A percentile compares a stretch with the other conserved stretches of the same genome.
phyloP scores from a whole-genome alignment of 2,888 invertebrate genomes.

The Lypha dubia region DNA sequence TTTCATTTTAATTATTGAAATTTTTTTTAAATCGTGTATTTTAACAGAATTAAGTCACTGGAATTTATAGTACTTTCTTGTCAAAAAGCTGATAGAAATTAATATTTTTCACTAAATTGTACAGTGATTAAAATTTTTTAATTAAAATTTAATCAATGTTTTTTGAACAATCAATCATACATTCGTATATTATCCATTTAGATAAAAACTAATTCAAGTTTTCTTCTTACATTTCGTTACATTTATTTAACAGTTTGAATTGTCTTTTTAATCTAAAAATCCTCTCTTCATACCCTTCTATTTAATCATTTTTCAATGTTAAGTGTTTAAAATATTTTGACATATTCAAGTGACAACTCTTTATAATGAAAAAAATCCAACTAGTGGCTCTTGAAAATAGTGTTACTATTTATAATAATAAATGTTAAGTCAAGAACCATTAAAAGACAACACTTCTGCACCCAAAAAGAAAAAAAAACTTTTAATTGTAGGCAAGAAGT shows the following conservation, averaged over 20 bases:
- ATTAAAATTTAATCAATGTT: too few relatives aligned
- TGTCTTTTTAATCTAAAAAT: conserved; percentile 31
- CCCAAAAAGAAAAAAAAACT: conserved; percentile 37
- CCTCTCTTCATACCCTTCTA: too few relatives aligned
- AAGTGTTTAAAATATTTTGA: conserved; percentile 60
- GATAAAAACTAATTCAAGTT: too few relatives aligned
- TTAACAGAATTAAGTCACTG: conserved; percentile 38
- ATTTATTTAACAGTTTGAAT: background rate
- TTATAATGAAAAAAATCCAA: conserved; percentile 57
- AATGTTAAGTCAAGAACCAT: conserved; percentile 63
- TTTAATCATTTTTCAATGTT: conserved; percentile 19
- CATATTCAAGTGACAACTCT: conserved; percentile 59
- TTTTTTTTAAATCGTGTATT: conserved; percentile 37
- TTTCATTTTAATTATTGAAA: conserved; percentile 53
- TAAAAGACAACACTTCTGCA: conserved; percentile 63
- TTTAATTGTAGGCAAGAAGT: conserved; percentile 28
- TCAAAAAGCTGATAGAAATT: conserved; percentile 12
- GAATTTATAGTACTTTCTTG: conserved; percentile 25
- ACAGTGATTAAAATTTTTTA: background rate
- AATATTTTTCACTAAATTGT: background rate
- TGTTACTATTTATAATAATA: conserved; percentile 64
- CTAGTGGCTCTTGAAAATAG: conserved; percentile 67
- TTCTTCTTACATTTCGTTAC: too few relatives aligned
- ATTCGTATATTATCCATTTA: too few relatives aligned
- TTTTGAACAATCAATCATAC: too few relatives aligned